Percentiles rank a stretch among this genome's conserved stretches.
phyloP scores from a whole-genome alignment of 2,888 invertebrate genomes.

The Caenorhabditis imperialis region DNA sequence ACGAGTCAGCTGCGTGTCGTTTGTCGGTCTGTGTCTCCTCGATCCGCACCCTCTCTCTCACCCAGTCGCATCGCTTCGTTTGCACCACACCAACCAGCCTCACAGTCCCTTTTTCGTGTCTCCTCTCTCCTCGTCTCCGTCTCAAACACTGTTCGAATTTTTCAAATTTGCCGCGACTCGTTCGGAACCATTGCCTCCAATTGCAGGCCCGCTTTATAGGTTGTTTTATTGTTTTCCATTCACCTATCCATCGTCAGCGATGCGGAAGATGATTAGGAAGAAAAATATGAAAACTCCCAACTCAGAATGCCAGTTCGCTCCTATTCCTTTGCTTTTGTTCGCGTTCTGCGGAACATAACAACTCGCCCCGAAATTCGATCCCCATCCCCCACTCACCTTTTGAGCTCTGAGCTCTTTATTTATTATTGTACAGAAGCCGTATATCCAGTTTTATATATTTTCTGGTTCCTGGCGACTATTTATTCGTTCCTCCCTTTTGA shows the following conservation, averaged over 20 bases:
- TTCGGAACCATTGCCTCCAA: too few species aligned
- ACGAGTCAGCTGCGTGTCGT: slow-evolving; percentile 32
- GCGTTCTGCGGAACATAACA: not conserved
- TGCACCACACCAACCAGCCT: not conserved
- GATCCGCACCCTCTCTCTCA: slow-evolving; percentile 18
- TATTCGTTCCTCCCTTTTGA: not conserved
- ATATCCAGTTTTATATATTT: not conserved
- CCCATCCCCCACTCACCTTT: slow-evolving; percentile 13
- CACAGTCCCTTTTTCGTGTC: slow-evolving; percentile 36
- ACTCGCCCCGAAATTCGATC: slow-evolving; percentile 24
- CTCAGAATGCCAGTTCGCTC: slow-evolving; percentile 3
- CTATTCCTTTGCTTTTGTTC: too few species aligned
- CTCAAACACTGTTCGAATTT: slow-evolving; percentile 7
- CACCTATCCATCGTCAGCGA: slow-evolving; percentile 19
- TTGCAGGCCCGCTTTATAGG: too few species aligned
- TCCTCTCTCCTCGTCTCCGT: not conserved
- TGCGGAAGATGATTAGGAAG: slow-evolving; percentile 23
- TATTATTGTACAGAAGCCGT: slow-evolving; percentile 1
- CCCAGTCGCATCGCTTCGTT: too few species aligned
- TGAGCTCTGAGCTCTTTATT: not conserved
- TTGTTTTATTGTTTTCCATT: slow-evolving; percentile 2
- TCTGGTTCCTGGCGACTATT: not conserved
- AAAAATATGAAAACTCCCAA: too few species aligned
- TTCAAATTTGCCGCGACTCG: slow-evolving; percentile 10
- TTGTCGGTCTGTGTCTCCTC: slow-evolving; percentile 13